Base-by-base conservation (phyloP, 2,113 vertebrate genomes). In the Penelope pileata region DNA sequence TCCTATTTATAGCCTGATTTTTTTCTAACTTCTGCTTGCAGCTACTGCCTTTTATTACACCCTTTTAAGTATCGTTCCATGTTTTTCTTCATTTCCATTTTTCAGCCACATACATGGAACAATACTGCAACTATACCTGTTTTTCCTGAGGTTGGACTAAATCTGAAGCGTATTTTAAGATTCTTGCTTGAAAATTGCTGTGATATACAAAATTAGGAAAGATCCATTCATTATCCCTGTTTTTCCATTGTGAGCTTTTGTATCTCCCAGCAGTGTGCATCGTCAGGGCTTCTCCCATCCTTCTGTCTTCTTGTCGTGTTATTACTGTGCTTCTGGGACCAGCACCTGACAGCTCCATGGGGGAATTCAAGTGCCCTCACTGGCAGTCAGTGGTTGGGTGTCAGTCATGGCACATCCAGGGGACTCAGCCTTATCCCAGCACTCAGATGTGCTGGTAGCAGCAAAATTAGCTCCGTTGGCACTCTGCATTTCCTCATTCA, bases 1-100 rank as follows among this genome's bases (percentile, higher is more conserved):
- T 92, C 83, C 91, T 97, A 93, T 96, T 93, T 96, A 92, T 92
- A 97, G 83, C 51, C 24, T 45, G 83, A 30, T n/a, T 58, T 53
- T 72, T 80, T 50, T 43, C 51, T 86, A 60, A n/a, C 69, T 94
- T 91, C 79, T 88, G 38, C 62, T 91, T 64, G 48, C 60, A 94
- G 64, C 27, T 66, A 84, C 58, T 91, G 91, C 36, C 48, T 93
- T 88, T 91, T 83, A 16, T 92, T 83, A 42, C 0, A 0, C 21
- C 30, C 19, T 76, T 83, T 40, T 48, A 7, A 40, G 17, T 66
- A 34, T 68, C 86, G 34, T 64, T 86, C 50, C 16, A 7, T 76
- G 16, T 2, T 72, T 64, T 60, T 47, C 26, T 43, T 60, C 7
- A 45, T 72, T 88, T 90, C 75, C 60, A n/a, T 10, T 2, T 64